Evolutionary conservation across 2,797 vertebrate species (phyloP).

Genomic region (Myripristis murdjan): DNA sequence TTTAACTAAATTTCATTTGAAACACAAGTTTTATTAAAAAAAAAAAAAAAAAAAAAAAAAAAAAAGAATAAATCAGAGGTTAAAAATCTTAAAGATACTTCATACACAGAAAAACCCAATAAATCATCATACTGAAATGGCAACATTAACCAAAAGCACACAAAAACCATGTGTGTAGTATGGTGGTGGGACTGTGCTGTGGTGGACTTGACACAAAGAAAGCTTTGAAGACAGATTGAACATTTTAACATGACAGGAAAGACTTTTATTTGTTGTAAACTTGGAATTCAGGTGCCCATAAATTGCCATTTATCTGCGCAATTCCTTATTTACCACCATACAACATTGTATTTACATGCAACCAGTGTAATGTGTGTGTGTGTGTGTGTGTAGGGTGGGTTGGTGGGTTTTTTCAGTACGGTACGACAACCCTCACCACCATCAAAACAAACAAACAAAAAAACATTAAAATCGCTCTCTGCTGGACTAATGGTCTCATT

Average conservation of each 20-base stretch:
- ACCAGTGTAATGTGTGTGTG: conserved; percentile 17
- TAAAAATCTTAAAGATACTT: conserved; percentile 15
- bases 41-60: no score
- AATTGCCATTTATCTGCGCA: conserved; percentile 24
- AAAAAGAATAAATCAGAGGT: conserved; percentile 1
- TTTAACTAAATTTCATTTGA: conserved; percentile 6
- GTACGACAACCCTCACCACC: no score
- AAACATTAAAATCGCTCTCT: neutral
- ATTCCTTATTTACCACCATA: conserved; percentile 26
- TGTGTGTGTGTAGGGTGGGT: neutral
- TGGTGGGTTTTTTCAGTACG: neutral
- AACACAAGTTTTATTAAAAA: no score
- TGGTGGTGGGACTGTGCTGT: conserved; percentile 28
- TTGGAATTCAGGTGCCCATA: conserved; percentile 6
- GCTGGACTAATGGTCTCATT: neutral
- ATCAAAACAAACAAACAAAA: no score
- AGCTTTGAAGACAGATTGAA: conserved; percentile 6
- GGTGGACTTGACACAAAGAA: conserved; percentile 22
- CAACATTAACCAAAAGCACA: conserved; percentile 61
- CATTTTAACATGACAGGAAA: conserved; percentile 9
- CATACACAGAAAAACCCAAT: conserved; percentile 30
- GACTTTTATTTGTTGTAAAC: conserved; percentile 1
- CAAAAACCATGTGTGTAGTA: conserved; percentile 42
- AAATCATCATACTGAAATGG: conserved; percentile 53
- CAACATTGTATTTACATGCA: conserved; percentile 23